Evolutionary conservation across 2,797 vertebrate genomes (phyloP), one percentile per base, ranked within the genome.

Genomic region (Dallia pectoralis): DNA sequence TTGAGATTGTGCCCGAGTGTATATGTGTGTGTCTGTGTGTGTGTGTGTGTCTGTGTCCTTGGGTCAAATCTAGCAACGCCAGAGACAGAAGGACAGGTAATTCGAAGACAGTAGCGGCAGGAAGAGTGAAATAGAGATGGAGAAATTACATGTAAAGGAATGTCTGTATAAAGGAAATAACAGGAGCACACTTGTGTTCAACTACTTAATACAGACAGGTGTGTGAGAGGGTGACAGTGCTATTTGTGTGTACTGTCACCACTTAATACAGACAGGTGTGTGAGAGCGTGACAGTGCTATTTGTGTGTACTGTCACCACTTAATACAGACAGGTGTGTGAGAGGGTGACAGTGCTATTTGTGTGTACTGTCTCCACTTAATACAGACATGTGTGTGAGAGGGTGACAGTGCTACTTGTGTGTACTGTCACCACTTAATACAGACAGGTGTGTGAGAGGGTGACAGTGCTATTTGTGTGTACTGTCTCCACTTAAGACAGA

Each of bases 321-420:
- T 84, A 88, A 83, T n/a, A 81, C 81, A 56, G 74, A 71, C 73
- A 73, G 77, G 56, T 74, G 65, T 71, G 44, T 30, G 65, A n/a
- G n/a, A n/a, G n/a, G n/a, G n/a, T n/a, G n/a, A n/a, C n/a, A n/a
- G n/a, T n/a, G n/a, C n/a, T n/a, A n/a, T n/a, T n/a, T 70, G 77
- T 51, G 61, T n/a, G 53, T 75, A 70, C 79, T 80, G 84, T 82
- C 82, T 85, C 84, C 79, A 76, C 70, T 77, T 84, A 88, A 83
- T n/a, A 81, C 81, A 56, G 74, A 71, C 73, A 73, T 77, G 56
- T 74, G 65, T n/a, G n/a, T n/a, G n/a, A n/a, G n/a, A n/a, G n/a
- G n/a, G n/a, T n/a, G n/a, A n/a, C n/a, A n/a, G n/a, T n/a, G n/a
- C n/a, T n/a, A 51, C 53, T 29, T 65, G 53, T 65, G 47, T 67